A percentile compares a stretch with the other conserved stretches of the same genome.
phyloP scores from a whole-genome alignment of 2,888 invertebrate genomes.

The Leptura quadrifasciata region DNA sequence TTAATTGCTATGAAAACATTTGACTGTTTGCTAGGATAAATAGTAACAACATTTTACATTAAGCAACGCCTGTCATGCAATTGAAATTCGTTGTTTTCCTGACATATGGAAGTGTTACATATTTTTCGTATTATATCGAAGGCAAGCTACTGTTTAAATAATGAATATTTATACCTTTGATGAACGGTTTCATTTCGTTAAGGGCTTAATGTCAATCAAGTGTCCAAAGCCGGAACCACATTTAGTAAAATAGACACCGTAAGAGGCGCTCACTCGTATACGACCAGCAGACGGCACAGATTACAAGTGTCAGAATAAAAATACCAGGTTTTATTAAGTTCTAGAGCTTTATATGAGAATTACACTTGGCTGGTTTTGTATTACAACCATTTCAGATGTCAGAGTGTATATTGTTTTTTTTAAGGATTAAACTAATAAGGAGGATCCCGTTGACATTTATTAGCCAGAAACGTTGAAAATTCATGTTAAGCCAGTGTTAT shows the following conservation, averaged over 20 bases:
- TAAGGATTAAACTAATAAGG: slow-evolving; percentile 48
- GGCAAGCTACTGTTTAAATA: slow-evolving; percentile 59
- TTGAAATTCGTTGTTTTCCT: slow-evolving; percentile 63
- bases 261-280: slow-evolving; percentile 40
- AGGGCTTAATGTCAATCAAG: slow-evolving; percentile 61
- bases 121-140: slow-evolving; percentile 59
- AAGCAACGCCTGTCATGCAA: slow-evolving; percentile 62
- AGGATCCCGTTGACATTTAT: slow-evolving; percentile 46
- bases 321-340: slow-evolving; percentile 53
- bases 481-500: slow-evolving; percentile 29
- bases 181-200: slow-evolving; percentile 53
- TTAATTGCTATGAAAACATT: slow-evolving; percentile 69
- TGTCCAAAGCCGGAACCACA: slow-evolving; percentile 57
- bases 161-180: slow-evolving; percentile 67
- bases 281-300: slow-evolving; percentile 45
- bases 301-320: slow-evolving; percentile 57
- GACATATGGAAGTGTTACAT: slow-evolving; percentile 63
- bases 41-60: slow-evolving; percentile 64
- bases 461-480: slow-evolving; percentile 37
- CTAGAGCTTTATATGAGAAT: slow-evolving; percentile 53
- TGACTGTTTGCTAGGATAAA: slow-evolving; percentile 66
- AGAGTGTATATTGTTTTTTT: slow-evolving; percentile 54
- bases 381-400: slow-evolving; percentile 58
- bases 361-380: slow-evolving; percentile 60
- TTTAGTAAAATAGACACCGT: slow-evolving; percentile 35